Base-by-base conservation (phyloP, 1,140 invertebrate genomes). In the Trichoplusia ni region DNA sequence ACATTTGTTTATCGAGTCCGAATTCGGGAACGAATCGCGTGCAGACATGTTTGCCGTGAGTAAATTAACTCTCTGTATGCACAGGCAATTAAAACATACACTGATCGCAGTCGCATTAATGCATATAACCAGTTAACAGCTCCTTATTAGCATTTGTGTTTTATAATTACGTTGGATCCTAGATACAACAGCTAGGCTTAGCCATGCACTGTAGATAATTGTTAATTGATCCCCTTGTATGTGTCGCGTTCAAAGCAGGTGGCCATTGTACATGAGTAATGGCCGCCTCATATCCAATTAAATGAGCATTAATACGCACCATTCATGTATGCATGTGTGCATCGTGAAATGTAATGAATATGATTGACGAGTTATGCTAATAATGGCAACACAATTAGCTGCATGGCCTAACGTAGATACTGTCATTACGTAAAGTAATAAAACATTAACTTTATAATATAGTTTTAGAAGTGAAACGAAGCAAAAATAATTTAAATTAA, bases 281-380 rank as follows among this genome's bases (percentile, higher is more conserved):
- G 60, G 56, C 33, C 44, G 49, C 59, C 67, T 65, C 44, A 23
- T 47, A 67, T 71, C 54, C 69, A 69, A 68, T 71, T 67, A 71
- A 64, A 61, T 46, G 33, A 38, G 18, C 38, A 59, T 67, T 38
- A 60, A 63, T 47, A 23, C 31, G 18, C 14, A 27, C 25, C 25
- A 11, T 21, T 46, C n/a, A n/a, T n/a, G 29, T 33, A 31, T 33
- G 14, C 37, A 27, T 19, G 3, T 40, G 25, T 27, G 14, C 38
- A 37, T 53, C 18, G 27, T 35, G 18, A 53, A 19, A 56, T 23
- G 21, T 19, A 13, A 54, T 40, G 27, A 11, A 51, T 16, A 33
- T 51, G 18, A 35, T 29, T 35, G 31, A 4, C 18, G 29, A 21
- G n/a, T n/a, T n/a, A n/a, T n/a, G n/a, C n/a, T n/a, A n/a, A n/a